A percentile compares a stretch with the other conserved stretches of the same genome.
These are phyloP conservation scores for Acronicta alni DNA, from an alignment of 2,888 invertebrate species.

Conservation along the genomic window DNA sequence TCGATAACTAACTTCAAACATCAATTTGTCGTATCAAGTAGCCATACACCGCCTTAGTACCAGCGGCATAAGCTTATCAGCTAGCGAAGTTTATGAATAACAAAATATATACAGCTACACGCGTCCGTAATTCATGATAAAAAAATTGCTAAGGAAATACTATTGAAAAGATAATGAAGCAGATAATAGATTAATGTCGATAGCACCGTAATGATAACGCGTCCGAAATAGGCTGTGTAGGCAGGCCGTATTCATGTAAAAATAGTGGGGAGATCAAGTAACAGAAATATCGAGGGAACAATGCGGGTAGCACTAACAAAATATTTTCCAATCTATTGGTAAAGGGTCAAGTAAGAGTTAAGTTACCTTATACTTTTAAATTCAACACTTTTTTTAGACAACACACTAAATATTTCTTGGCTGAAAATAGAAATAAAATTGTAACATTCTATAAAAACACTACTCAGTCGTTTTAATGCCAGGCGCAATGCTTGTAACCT, in stretches of 20 bases:
- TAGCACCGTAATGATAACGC: conserved; percentile 50
- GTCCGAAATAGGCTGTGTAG: conserved; percentile 22
- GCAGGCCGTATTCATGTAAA: conserved; percentile 1
- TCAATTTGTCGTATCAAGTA: conserved; percentile 23
- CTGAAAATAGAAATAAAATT: too few species aligned
- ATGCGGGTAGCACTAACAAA: not conserved
- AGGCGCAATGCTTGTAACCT: too few species aligned
- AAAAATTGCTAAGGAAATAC: conserved; percentile 53
- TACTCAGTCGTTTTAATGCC: too few species aligned
- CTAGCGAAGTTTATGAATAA: conserved; percentile 49
- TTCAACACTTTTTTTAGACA: too few species aligned
- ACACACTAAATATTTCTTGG: too few species aligned
- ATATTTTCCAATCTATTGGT: not conserved
- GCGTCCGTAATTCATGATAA: conserved; percentile 51
- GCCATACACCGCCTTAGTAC: conserved; percentile 4
- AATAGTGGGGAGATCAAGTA: not conserved
- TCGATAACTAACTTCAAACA: not conserved
- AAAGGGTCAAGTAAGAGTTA: too few species aligned
- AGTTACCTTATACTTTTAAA: not conserved
- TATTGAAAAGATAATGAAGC: conserved; percentile 59
- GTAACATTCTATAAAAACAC: too few species aligned
- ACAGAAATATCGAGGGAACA: not conserved
- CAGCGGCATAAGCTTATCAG: conserved; percentile 31
- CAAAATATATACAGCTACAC: conserved; percentile 41
- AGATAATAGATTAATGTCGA: conserved; percentile 59